Percentiles rank a stretch among this genome's conserved stretches.
Evolutionary conservation across 2,113 vertebrate genomes (phyloP).

Genomic region (Polypterus senegalus): DNA sequence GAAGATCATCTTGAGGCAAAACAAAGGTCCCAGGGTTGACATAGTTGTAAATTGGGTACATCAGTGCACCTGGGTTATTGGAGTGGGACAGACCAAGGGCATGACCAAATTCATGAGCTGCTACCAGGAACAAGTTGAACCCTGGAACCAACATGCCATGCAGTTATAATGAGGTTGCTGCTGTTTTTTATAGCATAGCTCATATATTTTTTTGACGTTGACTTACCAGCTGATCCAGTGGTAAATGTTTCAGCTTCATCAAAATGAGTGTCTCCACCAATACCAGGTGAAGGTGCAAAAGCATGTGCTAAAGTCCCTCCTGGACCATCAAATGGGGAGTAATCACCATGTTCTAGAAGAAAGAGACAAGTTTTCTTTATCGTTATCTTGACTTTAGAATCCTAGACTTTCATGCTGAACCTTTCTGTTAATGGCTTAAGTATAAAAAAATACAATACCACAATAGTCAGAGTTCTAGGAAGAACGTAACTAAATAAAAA

Average conservation of each 20-base stretch:
- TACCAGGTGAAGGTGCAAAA: conserved; percentile 33
- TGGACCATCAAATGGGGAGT: conserved; percentile 29
- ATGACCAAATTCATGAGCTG: conserved; percentile 33
- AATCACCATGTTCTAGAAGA: conserved; percentile 36
- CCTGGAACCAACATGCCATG: conserved; percentile 18
- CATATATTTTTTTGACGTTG: background rate
- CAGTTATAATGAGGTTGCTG: background rate
- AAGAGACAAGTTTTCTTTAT: conserved; percentile 6
- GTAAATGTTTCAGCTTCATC: conserved; percentile 34
- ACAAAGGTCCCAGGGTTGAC: conserved; percentile 28
- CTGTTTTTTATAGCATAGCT: background rate
- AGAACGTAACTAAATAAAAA: no score
- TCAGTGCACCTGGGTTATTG: conserved; percentile 27
- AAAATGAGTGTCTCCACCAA: conserved; percentile 35
- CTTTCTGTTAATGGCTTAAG: background rate
- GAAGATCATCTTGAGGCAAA: conserved; percentile 33
- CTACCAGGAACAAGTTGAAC: conserved; percentile 25
- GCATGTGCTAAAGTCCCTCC: conserved; percentile 26
- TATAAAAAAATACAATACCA: background rate
- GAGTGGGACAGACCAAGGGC: conserved; percentile 32
- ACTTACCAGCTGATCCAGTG: conserved; percentile 28
- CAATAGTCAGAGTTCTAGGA: background rate
- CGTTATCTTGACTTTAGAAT: background rate
- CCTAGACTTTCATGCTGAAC: background rate
- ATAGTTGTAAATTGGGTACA: conserved; percentile 38